Base-by-base conservation (phyloP, 1,140 invertebrate species). In the Sesamia nonagrioides region DNA sequence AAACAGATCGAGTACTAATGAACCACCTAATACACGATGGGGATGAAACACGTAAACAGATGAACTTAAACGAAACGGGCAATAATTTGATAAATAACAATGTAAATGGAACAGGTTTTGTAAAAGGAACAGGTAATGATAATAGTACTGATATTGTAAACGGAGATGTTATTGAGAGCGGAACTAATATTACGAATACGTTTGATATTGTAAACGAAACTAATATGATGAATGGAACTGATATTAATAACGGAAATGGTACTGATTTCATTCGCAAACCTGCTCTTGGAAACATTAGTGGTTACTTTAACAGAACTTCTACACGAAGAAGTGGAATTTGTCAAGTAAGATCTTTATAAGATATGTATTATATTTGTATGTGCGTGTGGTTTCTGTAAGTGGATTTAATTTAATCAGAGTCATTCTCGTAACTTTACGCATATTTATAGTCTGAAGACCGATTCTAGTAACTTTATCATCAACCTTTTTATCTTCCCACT, bases 281-380 rank as follows among this genome's bases (percentile, higher is more conserved):
- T 50, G 45, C 3, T 50, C 2, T 50, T 50, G 45, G 45, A 0
- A 50, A 50, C 3, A 13, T 50, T n/a, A 50, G 15, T 50, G 45
- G 45, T n/a, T n/a, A n/a, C 15, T 15, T n/a, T 13, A 50, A 50
- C 15, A 50, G 45, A 50, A 15, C 2, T 15, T 50, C 35, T n/a
- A 15, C 11, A 35, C 21, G 60, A 21, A 42, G 61, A 63, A 63
- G 40, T 17, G 61, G 61, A 18, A 66, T 66, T 40, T 66, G 61
- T 42, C 61, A 66, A 17, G 61, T 66, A 45, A 66, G 27, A 27
- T 27, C 27, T 27, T 27, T 3, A 27, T 27, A 27, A 27, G 3
- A 27, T 27, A 3, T 27, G n/a, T n/a, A n/a, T n/a, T n/a, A n/a
- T n/a, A n/a, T n/a, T n/a, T n/a, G n/a, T n/a, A n/a, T n/a, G n/a